Evolutionary conservation across 53 echinoderm and acorn worm species (phyloP).

Genomic region (Antedon mediterranea): DNA sequence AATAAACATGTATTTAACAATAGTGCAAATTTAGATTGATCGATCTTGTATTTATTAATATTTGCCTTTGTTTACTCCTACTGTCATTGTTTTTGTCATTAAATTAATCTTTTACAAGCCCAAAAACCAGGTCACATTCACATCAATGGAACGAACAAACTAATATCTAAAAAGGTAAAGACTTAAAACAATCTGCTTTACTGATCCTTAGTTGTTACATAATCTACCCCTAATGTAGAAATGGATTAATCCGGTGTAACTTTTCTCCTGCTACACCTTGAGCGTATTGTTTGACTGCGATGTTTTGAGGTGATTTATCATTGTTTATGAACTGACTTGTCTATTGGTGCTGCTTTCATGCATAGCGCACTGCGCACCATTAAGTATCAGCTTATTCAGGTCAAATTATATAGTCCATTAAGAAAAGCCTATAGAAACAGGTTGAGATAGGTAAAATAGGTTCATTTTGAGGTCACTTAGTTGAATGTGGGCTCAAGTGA

Average conservation of each 20-base stretch:
- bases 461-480: background rate
- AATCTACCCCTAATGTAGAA: background rate
- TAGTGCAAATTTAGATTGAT: too few species aligned
- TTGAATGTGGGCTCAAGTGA: background rate
- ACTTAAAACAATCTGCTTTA: background rate
- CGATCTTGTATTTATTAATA: background rate
- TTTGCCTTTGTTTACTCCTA: background rate
- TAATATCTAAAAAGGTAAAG: background rate
- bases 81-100: background rate
- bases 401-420: background rate
- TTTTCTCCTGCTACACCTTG: background rate
- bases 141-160: background rate
- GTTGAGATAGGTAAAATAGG: background rate
- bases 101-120: background rate
- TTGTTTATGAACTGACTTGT: background rate
- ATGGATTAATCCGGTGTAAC: background rate
- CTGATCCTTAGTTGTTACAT: background rate
- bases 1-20: too few species aligned
- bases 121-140: background rate
- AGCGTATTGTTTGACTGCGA: background rate
- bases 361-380: background rate
- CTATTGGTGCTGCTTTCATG: background rate
- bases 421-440: background rate
- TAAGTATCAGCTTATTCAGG: background rate
- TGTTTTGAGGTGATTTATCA: background rate